Base-by-base conservation (phyloP, 2,888 invertebrate genomes). In the Agrenia bidenticulata region DNA sequence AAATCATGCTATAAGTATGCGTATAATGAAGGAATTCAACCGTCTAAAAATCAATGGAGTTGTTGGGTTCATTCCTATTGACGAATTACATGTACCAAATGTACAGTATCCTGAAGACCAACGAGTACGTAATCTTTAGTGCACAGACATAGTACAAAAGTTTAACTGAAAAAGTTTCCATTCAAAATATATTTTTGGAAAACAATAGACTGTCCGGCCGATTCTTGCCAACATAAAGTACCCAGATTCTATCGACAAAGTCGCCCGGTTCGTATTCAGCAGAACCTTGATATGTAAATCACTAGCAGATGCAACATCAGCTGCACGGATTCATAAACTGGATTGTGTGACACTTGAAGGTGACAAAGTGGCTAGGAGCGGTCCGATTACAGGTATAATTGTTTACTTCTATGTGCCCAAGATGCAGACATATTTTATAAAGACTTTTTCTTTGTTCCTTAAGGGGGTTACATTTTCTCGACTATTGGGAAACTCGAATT, bases 281-380 rank as follows among this genome's bases (percentile, higher is more conserved):
- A 80, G 80, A 63, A 82, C 82, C 7, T 77, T 83, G 19, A 80
- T 84, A 58, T 83, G 83, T 72, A 78, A 81, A 11, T 79, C 78
- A 64, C 79, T 83, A 77, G 82, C 81, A 66, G 80, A 80, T 24
- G 83, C 82, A 37, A 62, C 59, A 1, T 17, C 51, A n/a, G 32
- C 24, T 2, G 55, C 72, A 27, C 60, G 67, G 45, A 21, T 23
- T 19, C 24, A 80, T 80, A 53, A 79, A 80, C 78, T 83, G 53
- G 82, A 84, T 75, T 84, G 84, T 77, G 82, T 84, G 60, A 83
- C 84, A 1, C 73, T 83, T 7, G 84, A 84, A 69, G 84, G 84
- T 79, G 69, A 75, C 32, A 70, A 66, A 54, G 68, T 69, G 26
- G 62, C 60, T 1, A 54, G 54, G 17, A 63, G 41, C 21, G 75